phyloP scores from a whole-genome alignment of 2,888 invertebrate species.

The Urechis unicinctus region DNA sequence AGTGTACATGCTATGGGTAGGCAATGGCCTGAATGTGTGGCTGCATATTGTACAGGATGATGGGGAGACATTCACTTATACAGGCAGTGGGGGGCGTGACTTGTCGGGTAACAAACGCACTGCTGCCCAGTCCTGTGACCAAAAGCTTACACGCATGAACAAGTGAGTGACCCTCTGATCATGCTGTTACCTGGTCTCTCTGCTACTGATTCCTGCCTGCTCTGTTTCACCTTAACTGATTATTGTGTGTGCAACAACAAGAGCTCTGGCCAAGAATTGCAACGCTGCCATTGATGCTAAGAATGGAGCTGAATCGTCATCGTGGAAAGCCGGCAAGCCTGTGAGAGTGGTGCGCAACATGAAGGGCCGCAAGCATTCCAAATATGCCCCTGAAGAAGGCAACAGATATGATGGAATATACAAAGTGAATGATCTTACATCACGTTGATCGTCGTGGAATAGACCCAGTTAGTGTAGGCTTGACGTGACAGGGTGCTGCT shows the following conservation, averaged over 20 bases:
- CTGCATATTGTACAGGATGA: constrained; percentile 56
- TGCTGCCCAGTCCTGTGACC: constrained; percentile 72
- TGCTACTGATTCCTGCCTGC: neutral
- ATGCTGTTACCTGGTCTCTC: neutral
- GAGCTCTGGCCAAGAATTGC: constrained; percentile 73
- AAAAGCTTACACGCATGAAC: constrained; percentile 70
- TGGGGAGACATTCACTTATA: constrained; percentile 74
- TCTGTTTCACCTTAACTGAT: neutral
- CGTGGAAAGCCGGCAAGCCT: constrained; percentile 69
- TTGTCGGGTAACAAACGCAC: constrained; percentile 76
- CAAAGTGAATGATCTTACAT: constrained; percentile 53
- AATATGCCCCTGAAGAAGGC: constrained; percentile 70
- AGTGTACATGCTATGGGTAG: no score
- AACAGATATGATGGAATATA: constrained; percentile 76
- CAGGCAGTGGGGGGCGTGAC: constrained; percentile 78
- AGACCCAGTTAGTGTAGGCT: neutral
- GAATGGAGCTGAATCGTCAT: constrained; percentile 62
- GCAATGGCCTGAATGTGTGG: neutral
- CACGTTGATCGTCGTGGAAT: neutral
- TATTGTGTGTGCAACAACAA: constrained; percentile 30
- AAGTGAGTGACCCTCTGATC: constrained; percentile 52
- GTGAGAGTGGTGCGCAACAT: constrained; percentile 73
- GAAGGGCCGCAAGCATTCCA: constrained; percentile 68
- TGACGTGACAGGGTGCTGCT: no score
- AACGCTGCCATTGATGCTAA: constrained; percentile 61